These are phyloP conservation scores for Nomada fabriciana DNA, from an alignment of 2,888 invertebrate genomes.

Conservation along the genomic window DNA sequence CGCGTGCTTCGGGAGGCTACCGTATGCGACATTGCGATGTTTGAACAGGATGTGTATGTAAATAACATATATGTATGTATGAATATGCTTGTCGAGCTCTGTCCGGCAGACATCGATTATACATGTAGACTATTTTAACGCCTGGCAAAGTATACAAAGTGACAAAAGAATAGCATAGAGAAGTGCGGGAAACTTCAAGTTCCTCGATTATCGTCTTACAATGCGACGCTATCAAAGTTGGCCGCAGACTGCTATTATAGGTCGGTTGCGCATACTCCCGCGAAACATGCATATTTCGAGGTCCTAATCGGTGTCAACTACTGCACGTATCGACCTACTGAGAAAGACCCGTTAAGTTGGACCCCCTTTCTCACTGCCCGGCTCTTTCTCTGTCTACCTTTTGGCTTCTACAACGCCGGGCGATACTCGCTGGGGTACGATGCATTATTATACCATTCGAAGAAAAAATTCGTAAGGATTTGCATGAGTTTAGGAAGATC, in stretches of 20 bases:
- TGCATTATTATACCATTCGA: slow-evolving; percentile 39
- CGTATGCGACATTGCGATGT: slow-evolving; percentile 29
- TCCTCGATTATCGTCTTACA: neutral
- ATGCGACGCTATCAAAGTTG: neutral
- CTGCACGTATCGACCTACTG: slow-evolving; percentile 84
- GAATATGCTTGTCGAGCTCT: too few species aligned
- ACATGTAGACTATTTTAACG: too few species aligned
- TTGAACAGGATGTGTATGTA: slow-evolving; percentile 17
- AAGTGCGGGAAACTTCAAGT: neutral
- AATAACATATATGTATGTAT: neutral
- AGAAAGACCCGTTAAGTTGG: slow-evolving; percentile 81
- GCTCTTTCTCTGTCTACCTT: slow-evolving; percentile 46
- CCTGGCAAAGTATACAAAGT: too few species aligned
- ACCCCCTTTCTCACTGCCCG: slow-evolving; percentile 63
- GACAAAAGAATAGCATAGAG: too few species aligned
- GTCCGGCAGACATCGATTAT: too few species aligned
- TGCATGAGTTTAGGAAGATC: neutral
- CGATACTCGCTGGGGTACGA: neutral
- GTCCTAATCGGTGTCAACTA: slow-evolving; percentile 80
- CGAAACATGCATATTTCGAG: slow-evolving; percentile 72
- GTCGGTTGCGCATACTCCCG: slow-evolving; percentile 25
- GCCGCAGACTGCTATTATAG: neutral
- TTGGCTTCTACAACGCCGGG: slow-evolving; percentile 48
- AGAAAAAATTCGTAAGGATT: neutral
- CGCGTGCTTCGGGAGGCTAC: slow-evolving; percentile 17